Percentiles rank a stretch among this genome's conserved stretches.
phyloP scores from a whole-genome alignment of 1,140 invertebrate species.

The Hydropsyche tenuis region DNA sequence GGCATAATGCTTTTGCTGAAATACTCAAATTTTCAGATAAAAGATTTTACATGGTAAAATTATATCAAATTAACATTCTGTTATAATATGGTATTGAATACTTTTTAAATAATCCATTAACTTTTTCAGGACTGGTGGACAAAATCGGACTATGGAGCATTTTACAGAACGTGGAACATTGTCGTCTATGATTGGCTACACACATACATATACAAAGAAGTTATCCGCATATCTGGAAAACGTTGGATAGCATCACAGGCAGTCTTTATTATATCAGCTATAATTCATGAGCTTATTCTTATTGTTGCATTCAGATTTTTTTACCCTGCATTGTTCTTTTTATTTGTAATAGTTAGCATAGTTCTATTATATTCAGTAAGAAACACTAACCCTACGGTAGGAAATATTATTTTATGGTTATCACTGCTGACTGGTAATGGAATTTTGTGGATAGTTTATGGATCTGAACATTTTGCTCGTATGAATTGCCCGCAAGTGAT shows the following conservation, averaged over 20 bases:
- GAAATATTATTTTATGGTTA: slow-evolving; percentile 72
- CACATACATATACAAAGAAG: slow-evolving; percentile 88
- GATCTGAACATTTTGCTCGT: slow-evolving; percentile 84
- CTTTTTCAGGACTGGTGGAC: slow-evolving; percentile 92
- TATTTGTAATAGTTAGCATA: slow-evolving; percentile 70
- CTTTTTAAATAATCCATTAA: background rate
- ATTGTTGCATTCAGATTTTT: slow-evolving; percentile 81
- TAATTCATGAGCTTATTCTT: slow-evolving; percentile 87
- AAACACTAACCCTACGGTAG: slow-evolving; percentile 59
- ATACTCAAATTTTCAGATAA: slow-evolving; percentile 85
- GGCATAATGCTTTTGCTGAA: slow-evolving; percentile 89
- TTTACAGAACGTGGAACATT: slow-evolving; percentile 93
- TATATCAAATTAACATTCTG: background rate
- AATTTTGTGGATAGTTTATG: slow-evolving; percentile 76
- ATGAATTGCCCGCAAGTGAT: slow-evolving; percentile 71
- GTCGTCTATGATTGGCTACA: slow-evolving; percentile 95
- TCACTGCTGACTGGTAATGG: slow-evolving; percentile 76
- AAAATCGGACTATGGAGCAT: slow-evolving; percentile 77
- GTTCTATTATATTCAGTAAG: slow-evolving; percentile 60
- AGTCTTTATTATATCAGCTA: slow-evolving; percentile 72
- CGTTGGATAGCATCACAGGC: slow-evolving; percentile 62
- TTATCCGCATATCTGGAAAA: slow-evolving; percentile 68
- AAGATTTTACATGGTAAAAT: slow-evolving; percentile 76
- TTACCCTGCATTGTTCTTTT: slow-evolving; percentile 81
- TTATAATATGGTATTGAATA: background rate